Conservation (phyloP, 2,113 vertebrate genomes). For the Gracilinanus agilis region DNA sequence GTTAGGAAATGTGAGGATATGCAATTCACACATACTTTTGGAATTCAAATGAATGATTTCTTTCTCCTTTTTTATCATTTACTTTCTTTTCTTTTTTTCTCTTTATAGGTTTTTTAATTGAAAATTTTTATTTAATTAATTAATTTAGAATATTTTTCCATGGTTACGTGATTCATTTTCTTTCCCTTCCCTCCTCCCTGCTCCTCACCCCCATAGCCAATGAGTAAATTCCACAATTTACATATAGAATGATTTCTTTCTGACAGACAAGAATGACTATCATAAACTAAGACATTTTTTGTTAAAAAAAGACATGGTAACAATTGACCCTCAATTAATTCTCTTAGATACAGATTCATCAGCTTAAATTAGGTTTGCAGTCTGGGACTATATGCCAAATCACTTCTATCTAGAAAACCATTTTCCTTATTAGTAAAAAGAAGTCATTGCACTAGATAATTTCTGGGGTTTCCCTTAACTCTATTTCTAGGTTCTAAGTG, state of each 20-base stretch:
- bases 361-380: neutral
- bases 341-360: neutral
- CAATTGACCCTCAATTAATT: neutral
- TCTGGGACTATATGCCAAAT: neutral
- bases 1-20: neutral
- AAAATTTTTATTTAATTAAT: too few relatives aligned
- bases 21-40: neutral
- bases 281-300: neutral
- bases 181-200: too few relatives aligned
- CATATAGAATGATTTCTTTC: slow-evolving; percentile 5
- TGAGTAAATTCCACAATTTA: too few relatives aligned
- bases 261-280: neutral
- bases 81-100: too few relatives aligned
- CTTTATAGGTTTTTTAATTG: too few relatives aligned
- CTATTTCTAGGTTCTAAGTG: neutral
- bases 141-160: too few relatives aligned
- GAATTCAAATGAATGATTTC: neutral
- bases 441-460: neutral
- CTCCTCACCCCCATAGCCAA: too few relatives aligned
- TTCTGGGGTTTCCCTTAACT: neutral
- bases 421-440: neutral
- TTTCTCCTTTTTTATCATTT: too few relatives aligned
- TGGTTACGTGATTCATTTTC: too few relatives aligned
- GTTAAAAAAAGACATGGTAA: neutral
- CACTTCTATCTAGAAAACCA: neutral